Percentiles rank a stretch among this genome's conserved stretches.
phyloP scores from a whole-genome alignment of 1,140 invertebrate genomes.

The Sinonovacula constricta region DNA sequence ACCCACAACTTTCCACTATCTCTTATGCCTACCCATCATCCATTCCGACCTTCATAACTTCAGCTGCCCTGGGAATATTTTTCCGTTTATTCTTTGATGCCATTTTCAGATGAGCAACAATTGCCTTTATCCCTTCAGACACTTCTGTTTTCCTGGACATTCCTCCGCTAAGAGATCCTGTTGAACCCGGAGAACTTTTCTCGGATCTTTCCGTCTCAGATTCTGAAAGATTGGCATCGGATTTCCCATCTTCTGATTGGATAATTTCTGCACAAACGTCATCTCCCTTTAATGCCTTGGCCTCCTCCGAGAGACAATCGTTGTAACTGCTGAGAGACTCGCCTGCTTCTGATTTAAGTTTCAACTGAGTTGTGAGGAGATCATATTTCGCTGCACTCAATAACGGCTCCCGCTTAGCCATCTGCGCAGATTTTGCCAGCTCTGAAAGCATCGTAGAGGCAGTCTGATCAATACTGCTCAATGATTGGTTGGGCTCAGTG shows the following conservation, averaged over 20 bases:
- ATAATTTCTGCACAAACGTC: background rate
- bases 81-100: conserved; percentile 29
- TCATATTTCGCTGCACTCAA: background rate
- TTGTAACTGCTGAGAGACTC: too few relatives aligned
- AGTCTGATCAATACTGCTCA: conserved; percentile 35
- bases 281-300: too few relatives aligned
- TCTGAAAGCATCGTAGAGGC: conserved; percentile 46
- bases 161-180: background rate
- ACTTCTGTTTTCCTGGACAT: conserved; percentile 37
- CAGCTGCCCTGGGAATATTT: background rate
- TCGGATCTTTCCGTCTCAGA: background rate
- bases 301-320: too few relatives aligned
- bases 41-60: background rate
- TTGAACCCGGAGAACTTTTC: background rate
- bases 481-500: conserved; percentile 5
- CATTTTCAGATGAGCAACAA: conserved; percentile 46
- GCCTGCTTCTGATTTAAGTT: background rate
- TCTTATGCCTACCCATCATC: too few relatives aligned
- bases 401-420: conserved; percentile 1
- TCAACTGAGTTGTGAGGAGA: background rate
- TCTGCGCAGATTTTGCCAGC: conserved; percentile 39
- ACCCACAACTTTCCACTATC: too few relatives aligned
- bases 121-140: conserved; percentile 42
- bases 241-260: conserved; percentile 12
- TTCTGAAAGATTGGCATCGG: background rate